Evolutionary conservation across 2,797 vertebrate species (phyloP).

Genomic region (Tauraco hartlaubi): DNA sequence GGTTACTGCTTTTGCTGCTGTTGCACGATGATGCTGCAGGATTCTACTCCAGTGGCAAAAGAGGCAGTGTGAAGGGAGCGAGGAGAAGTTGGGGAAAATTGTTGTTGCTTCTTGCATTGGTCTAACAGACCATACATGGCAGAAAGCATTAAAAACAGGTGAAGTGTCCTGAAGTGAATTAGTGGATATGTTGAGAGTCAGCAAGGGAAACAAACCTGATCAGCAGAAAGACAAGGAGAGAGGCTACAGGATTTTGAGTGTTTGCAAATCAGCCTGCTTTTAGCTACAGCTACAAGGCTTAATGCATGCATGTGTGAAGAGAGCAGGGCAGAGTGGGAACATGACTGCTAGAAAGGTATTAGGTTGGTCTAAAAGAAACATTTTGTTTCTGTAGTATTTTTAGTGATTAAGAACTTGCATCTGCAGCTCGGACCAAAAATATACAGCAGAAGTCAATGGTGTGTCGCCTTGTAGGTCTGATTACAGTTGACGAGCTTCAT

Average conservation of each 20-base stretch:
- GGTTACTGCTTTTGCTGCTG: not conserved
- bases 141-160: not conserved
- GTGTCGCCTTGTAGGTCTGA: not conserved
- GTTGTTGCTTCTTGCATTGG: not conserved
- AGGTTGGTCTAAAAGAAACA: not conserved
- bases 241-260: not conserved
- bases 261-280: not conserved
- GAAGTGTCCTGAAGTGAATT: not conserved
- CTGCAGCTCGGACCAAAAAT: not conserved
- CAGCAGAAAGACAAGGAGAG: not conserved
- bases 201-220: not conserved
- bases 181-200: not conserved
- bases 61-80: not conserved
- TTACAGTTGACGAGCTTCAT: not conserved
- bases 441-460: not conserved
- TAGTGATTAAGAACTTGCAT: not conserved
- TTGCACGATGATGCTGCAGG: fast-evolving
- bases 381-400: not conserved
- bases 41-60: not conserved
- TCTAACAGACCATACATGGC: not conserved
- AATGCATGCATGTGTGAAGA: not conserved
- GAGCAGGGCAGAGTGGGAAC: not conserved
- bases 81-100: not conserved
- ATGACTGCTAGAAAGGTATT: not conserved
- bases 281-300: not conserved